Conservation (phyloP, 2,888 invertebrate genomes). For the Pandemis corylana region DNA sequence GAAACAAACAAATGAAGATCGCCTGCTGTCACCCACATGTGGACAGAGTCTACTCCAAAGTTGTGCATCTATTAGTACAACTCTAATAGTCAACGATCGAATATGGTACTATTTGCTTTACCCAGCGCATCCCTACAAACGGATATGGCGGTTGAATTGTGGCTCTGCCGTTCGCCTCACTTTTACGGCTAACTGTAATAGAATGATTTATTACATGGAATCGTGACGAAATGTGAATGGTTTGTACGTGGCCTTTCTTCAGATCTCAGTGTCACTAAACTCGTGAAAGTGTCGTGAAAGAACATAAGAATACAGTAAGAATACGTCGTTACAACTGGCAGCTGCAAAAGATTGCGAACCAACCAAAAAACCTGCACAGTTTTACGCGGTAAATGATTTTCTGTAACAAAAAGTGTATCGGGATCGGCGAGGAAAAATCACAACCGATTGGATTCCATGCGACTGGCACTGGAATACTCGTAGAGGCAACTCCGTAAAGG, state of each 20-base stretch:
- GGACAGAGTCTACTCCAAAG: neutral
- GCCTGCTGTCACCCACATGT: no score
- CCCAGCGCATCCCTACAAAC: conserved; percentile 1
- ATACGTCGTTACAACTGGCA: no score
- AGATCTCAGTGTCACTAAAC: neutral
- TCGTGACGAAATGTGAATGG: conserved; percentile 9
- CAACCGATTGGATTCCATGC: no score
- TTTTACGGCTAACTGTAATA: conserved; percentile 10
- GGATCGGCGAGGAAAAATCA: no score
- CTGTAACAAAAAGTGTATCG: no score
- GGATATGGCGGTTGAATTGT: conserved; percentile 24
- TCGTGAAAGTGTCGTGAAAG: neutral
- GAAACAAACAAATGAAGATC: no score
- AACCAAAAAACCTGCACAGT: no score
- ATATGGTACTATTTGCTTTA: neutral
- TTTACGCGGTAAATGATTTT: no score
- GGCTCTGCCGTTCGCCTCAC: conserved; percentile 15
- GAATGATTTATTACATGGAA: conserved; percentile 17
- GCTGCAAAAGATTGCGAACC: no score
- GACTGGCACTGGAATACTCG: no score
- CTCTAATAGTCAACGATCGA: no score
- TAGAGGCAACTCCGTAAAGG: no score
- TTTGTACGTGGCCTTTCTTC: neutral
- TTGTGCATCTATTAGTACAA: neutral
- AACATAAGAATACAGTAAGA: neutral